Base-by-base conservation (phyloP, 2,113 vertebrate species). In the Microtus pennsylvanicus region DNA sequence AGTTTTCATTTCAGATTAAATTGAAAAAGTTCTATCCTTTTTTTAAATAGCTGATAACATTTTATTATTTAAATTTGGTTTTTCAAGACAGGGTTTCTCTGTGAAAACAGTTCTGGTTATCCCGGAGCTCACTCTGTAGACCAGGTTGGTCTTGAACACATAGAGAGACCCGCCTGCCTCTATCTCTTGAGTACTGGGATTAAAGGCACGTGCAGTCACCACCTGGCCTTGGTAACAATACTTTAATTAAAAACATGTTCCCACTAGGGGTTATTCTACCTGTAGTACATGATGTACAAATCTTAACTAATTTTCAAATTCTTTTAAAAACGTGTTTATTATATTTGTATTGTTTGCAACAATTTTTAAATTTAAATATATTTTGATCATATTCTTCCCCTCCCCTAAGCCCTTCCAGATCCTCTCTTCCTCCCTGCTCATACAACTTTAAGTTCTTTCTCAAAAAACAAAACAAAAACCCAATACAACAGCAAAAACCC, bases 1-100 rank as follows among this genome's bases (percentile, higher is more conserved):
- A 58, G 21, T 6, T 61, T 88, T 92, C 78, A 94, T 74, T 95
- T 50, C 91, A 91, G 63, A 89, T 13, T 38, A 89, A 70, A 90
- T 4, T 38, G 11, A 92, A 93, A 76, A 22, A 93, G 58, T 70
- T 6, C 8, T 26, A 81, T 30, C 0, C 33, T 69, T 82, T 82
- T 80, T 33, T n/a, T 12, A 55, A 58, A 58, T 5, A 81, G 52
- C 58, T 13, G 35, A 19, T 58, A 58, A 24, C 33, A 38, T n/a
- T 58, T 35, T 70, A 70, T 19, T 70, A 3, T 69, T 69, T 58
- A 58, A 19, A 58, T 58, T 58, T 70, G 14, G 6, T 70, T 70
- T 70, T 19, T 19, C 17, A 35, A 72, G 70, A 38, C 70, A 72
- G 70, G 1, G 17, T 72, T 72, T 72, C 35, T 38, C 70, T 72